Evolutionary conservation across 2,888 invertebrate genomes (phyloP).

Genomic region (Quadriops clusia): DNA sequence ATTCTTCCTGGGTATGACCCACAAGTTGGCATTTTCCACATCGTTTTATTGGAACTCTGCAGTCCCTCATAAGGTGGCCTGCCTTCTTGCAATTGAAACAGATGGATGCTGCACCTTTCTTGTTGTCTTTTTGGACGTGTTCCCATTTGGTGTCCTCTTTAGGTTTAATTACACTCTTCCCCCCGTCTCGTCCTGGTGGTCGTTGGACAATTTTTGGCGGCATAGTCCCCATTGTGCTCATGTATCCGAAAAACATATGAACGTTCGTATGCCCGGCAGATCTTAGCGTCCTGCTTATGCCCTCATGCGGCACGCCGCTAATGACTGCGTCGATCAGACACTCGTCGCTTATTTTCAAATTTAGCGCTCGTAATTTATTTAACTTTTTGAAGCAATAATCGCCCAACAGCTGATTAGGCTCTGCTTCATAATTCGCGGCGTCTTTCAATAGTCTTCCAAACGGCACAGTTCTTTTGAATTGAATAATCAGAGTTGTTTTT

Average conservation of each 20-base stretch:
- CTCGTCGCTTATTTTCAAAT: conserved; percentile 12
- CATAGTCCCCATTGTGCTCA: conserved; percentile 11
- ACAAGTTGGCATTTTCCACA: conserved; percentile 5
- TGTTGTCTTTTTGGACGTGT: too few species aligned
- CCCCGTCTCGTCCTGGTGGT: neutral
- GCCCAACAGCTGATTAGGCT: conserved; percentile 13
- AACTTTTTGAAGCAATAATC: conserved; percentile 17
- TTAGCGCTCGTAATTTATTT: conserved; percentile 13
- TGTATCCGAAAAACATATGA: conserved; percentile 9
- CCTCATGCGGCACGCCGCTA: conserved; percentile 14
- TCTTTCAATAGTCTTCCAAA: conserved; percentile 15
- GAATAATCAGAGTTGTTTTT: conserved; percentile 9
- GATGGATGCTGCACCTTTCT: too few species aligned
- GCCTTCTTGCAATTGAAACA: conserved; percentile 7
- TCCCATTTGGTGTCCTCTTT: too few species aligned
- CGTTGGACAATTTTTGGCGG: neutral
- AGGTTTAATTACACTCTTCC: neutral
- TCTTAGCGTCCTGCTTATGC: conserved; percentile 13
- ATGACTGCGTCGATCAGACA: conserved; percentile 17
- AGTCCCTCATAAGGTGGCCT: conserved; percentile 4
- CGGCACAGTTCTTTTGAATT: conserved; percentile 14
- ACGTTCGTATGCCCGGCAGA: conserved; percentile 7
- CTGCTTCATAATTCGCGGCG: conserved; percentile 15
- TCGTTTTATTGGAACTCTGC: conserved; percentile 3
- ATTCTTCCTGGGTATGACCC: conserved; percentile 2